A percentile compares a stretch with the other conserved stretches of the same genome.
phyloP scores from a whole-genome alignment of 2,113 vertebrate genomes.

The Sapajus apella region DNA sequence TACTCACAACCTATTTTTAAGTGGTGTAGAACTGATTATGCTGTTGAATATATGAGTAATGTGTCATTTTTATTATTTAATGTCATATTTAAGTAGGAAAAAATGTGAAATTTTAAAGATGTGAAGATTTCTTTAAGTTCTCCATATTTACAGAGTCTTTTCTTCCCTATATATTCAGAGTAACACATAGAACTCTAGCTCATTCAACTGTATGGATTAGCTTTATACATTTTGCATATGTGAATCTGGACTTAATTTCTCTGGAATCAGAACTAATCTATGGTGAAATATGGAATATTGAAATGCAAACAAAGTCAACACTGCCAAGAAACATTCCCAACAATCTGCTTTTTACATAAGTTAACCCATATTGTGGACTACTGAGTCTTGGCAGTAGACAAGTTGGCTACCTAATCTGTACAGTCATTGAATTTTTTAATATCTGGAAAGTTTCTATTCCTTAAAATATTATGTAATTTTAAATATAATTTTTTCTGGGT shows the following conservation, averaged over 20 bases:
- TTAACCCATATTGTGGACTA: not conserved
- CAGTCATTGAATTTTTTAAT: not conserved
- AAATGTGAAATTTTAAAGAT: not conserved
- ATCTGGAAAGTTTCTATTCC: not conserved
- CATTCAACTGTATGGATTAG: not conserved
- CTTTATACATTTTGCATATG: not conserved
- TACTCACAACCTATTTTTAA: slow-evolving; percentile 27
- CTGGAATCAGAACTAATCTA: slow-evolving; percentile 15
- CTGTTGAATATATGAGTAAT: not conserved
- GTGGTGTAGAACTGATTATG: not conserved
- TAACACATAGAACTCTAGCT: not conserved
- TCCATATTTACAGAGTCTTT: not conserved
- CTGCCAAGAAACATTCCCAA: slow-evolving; percentile 29
- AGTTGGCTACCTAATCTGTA: not conserved
- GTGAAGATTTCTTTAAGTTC: not conserved
- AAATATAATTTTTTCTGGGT: not conserved
- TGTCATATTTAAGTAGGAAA: not conserved
- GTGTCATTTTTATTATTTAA: slow-evolving; percentile 38
- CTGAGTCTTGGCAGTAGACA: not conserved
- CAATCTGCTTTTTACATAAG: not conserved
- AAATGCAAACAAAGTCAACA: slow-evolving; percentile 33
- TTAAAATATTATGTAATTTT: not conserved
- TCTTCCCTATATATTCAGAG: not conserved
- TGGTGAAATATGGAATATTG: not conserved
- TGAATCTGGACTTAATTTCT: not conserved